Percentiles rank a stretch among this genome's conserved stretches.
These are phyloP conservation scores for Salarias fasciatus DNA, from an alignment of 2,797 vertebrate species.

Conservation along the genomic window DNA sequence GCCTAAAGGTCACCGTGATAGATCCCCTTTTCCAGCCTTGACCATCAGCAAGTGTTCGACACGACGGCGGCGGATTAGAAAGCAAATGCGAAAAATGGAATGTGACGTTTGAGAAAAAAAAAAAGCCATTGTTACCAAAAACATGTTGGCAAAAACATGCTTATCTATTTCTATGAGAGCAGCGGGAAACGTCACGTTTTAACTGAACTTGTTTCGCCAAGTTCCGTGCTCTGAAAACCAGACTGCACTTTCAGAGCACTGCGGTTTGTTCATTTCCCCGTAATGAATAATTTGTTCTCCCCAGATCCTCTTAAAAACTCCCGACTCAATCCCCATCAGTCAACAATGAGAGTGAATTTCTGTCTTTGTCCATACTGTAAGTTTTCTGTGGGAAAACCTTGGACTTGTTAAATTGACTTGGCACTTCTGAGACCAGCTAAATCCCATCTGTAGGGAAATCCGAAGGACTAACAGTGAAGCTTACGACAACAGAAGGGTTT, in stretches of 20 bases:
- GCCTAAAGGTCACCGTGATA: neutral
- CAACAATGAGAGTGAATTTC: too few relatives aligned
- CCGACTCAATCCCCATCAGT: too few relatives aligned
- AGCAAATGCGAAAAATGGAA: neutral
- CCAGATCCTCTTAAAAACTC: too few relatives aligned
- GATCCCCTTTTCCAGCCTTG: neutral
- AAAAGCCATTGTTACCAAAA: neutral
- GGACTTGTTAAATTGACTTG: neutral
- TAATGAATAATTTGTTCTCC: too few relatives aligned
- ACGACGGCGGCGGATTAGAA: neutral
- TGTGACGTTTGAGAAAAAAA: too few relatives aligned
- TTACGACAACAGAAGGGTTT: slow-evolving; percentile 5
- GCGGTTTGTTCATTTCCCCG: too few relatives aligned
- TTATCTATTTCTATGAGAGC: too few relatives aligned
- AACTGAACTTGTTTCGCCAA: neutral
- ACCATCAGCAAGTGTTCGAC: neutral
- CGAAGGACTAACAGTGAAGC: neutral
- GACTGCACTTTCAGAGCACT: too few relatives aligned
- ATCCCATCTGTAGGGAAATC: neutral
- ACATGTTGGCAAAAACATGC: neutral
- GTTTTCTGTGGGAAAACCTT: neutral
- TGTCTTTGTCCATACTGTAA: too few relatives aligned
- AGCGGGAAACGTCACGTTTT: neutral
- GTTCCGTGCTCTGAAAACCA: too few relatives aligned
- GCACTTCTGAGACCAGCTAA: neutral